Percentiles rank a stretch among this genome's conserved stretches.
These are phyloP conservation scores for Calephelis virginiensis DNA, from an alignment of 1,140 invertebrate genomes.

Conservation along the genomic window DNA sequence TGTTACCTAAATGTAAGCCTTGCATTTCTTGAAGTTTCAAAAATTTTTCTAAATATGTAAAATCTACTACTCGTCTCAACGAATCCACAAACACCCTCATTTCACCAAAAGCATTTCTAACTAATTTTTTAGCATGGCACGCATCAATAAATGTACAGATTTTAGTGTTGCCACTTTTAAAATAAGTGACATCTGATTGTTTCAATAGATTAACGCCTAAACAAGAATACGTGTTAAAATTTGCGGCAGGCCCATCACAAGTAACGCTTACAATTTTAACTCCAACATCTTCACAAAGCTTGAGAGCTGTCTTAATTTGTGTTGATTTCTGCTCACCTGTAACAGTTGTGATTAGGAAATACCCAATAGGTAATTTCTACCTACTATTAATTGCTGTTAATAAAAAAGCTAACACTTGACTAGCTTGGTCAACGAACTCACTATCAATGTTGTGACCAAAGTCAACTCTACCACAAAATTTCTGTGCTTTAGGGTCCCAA, in stretches of 20 bases:
- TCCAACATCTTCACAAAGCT: not conserved
- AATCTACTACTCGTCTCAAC: not conserved
- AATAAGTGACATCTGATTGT: not conserved
- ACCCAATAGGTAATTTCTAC: slow-evolving; percentile 5
- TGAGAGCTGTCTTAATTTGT: not conserved
- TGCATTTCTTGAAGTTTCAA: not conserved
- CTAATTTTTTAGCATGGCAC: slow-evolving; percentile 10
- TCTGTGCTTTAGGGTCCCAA: slow-evolving; percentile 3
- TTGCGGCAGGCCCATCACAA: not conserved
- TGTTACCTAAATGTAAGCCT: not conserved
- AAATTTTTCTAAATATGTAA: not conserved
- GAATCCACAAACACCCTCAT: too few relatives aligned
- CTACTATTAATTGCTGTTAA: not conserved
- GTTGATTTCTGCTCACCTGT: slow-evolving; percentile 6
- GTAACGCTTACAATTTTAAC: slow-evolving; percentile 1
- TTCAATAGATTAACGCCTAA: slow-evolving; percentile 7
- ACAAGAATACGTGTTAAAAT: slow-evolving; percentile 11
- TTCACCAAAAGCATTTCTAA: not conserved
- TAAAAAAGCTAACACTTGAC: not conserved
- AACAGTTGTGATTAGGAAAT: not conserved
- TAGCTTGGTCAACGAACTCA: not conserved
- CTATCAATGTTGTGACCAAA: not conserved
- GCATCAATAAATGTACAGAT: too few relatives aligned
- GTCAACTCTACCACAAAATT: not conserved
- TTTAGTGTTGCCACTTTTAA: not conserved